Conservation (phyloP, 1,140 invertebrate species). For the Brachionus koreanus region DNA sequence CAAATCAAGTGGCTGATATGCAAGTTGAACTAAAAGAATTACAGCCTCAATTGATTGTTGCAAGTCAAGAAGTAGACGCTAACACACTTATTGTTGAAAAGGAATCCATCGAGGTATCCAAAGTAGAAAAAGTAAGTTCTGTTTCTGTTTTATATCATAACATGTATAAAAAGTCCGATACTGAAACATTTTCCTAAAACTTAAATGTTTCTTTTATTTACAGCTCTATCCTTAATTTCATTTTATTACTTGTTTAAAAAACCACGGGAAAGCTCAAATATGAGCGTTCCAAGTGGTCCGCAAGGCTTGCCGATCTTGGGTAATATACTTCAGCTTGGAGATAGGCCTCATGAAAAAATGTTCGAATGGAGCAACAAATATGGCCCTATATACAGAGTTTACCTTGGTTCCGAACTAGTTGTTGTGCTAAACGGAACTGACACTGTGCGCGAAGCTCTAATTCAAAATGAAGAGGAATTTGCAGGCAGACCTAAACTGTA, state of each 20-base stretch:
- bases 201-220: not conserved
- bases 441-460: constrained; percentile 49
- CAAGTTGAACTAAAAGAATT: constrained; percentile 76
- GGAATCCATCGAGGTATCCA: constrained; percentile 59
- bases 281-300: constrained; percentile 46
- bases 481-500: constrained; percentile 49
- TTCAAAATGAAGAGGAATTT: constrained; percentile 47
- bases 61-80: constrained; percentile 87
- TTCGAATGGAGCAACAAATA: constrained; percentile 48
- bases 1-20: constrained; percentile 63
- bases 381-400: constrained; percentile 49
- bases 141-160: not conserved
- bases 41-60: constrained; percentile 81
- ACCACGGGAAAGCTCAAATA: not conserved
- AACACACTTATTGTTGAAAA: constrained; percentile 84
- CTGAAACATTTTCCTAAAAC: not conserved
- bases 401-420: constrained; percentile 49
- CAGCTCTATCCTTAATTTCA: not conserved
- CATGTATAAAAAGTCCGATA: not conserved
- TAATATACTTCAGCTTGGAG: constrained; percentile 47
- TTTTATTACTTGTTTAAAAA: not conserved
- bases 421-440: constrained; percentile 50
- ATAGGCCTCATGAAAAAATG: constrained; percentile 48
- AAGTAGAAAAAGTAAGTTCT: constrained; percentile 56
- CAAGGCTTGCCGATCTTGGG: constrained; percentile 49